Base-by-base conservation (phyloP, 2,888 invertebrate genomes). In the Stomorhina lunata region DNA sequence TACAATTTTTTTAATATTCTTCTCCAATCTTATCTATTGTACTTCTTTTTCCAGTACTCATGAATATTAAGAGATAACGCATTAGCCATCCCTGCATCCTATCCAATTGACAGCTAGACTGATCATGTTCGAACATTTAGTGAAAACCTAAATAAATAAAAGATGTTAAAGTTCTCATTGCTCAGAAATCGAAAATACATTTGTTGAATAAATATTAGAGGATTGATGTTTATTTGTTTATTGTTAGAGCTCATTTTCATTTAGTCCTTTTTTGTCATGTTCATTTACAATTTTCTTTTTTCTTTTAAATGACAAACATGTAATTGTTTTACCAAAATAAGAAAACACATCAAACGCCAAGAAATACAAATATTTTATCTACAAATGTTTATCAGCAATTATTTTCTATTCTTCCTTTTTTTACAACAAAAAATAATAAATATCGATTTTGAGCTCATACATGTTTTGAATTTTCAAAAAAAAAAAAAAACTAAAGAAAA, bases 121-220 rank as follows among this genome's bases (percentile, higher is more conserved):
- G 43, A 75, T 65, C 43, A 32, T 55, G 53, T 65, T 15, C 37
- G 40, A n/a, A n/a, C n/a, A n/a, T n/a, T 37, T 43, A 45, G 43
- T 17, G 2, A 10, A 15, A 73, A 32, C 25, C 65, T 57, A 75
- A 55, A 75, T 55, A 75, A 77, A 77, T 61, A 77, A 77, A 77
- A 77, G 61, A 61, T 77, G 77, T 77, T 61, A 53, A 63, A 43
- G 53, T 77, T 77, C 77, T 61, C 77, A 77, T 53, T 43, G 32
- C 22, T n/a, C n/a, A n/a, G n/a, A n/a, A n/a, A n/a, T n/a, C n/a
- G n/a, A n/a, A n/a, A n/a, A n/a, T 53, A 53, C 61, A 77, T 77
- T 69, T 69, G 61, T 27, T 77, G 53, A 53, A 77, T 69, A 77
- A 77, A 77, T 69, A 77, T 69, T 63, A 34, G 17, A 17, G 17